Evolutionary conservation across 2,113 vertebrate species (phyloP), one percentile per base, ranked within the genome.

Genomic region (Dasyornis broadbenti): DNA sequence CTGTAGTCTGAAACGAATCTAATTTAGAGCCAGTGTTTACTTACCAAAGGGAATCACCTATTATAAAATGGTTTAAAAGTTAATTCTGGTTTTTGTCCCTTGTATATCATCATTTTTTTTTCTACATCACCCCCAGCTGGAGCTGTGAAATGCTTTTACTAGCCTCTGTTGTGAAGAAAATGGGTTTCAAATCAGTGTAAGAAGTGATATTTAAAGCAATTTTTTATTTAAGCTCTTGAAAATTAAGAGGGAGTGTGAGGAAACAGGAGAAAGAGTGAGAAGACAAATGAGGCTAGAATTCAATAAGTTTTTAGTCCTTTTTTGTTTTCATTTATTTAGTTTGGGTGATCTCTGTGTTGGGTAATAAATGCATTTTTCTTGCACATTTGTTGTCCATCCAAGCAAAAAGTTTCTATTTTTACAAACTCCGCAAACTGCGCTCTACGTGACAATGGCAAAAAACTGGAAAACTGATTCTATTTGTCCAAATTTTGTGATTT

Each of bases 131-230:
- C 26, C 15, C 83, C 66, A 63, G 9, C 6, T 59, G 44, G 15
- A 79, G 53, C 73, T 85, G 40, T 61, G 66, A 89, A 89, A 68
- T 89, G 16, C 40, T 82, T 75, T 92, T 70, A 15, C 49, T 68
- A 13, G 13, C 33, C 12, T 83, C 86, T 84, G 23, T 72, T 89
- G 26, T 81, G 72, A 57, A 78, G 60, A 89, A 81, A 83, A 82
- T 72, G 22, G 26, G 11, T 70, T 94, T 94, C 59, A 73, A 77
- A 73, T 49, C 35, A 50, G 12, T 40, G 9, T 57, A 69, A 72
- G n/a, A 94, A 77, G 47, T 50, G 18, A 57, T 14, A 83, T 80
- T 73, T 39, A 75, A n/a, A 75, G 31, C 9, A 53, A 16, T 50
- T 80, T 86, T 65, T 37, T 3, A 53, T 57, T 72, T 56, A 72